phyloP scores from a whole-genome alignment of 2,888 invertebrate genomes.

The Acrobasis suavella region DNA sequence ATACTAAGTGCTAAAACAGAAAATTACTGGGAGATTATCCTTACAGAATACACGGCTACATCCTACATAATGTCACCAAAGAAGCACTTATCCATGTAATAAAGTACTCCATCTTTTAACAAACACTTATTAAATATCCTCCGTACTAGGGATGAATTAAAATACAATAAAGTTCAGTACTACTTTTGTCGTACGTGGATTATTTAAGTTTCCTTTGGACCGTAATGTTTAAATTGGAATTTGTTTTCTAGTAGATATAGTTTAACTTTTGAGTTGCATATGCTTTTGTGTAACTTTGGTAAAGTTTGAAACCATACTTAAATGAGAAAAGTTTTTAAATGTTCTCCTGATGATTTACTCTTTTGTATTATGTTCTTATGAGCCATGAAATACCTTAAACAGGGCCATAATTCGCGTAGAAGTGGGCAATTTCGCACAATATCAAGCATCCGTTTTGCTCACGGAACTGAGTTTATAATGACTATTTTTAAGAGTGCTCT shows the following conservation, averaged over 20 bases:
- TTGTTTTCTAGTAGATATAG: slow-evolving; percentile 19
- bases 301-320: slow-evolving; percentile 37
- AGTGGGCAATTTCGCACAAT: slow-evolving; percentile 21
- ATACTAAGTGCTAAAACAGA: too few relatives aligned
- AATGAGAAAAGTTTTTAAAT: slow-evolving; percentile 47
- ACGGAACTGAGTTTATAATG: neutral
- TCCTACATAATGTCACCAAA: too few relatives aligned
- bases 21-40: too few relatives aligned
- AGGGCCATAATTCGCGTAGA: slow-evolving; percentile 12
- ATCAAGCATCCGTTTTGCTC: neutral
- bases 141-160: slow-evolving; percentile 5
- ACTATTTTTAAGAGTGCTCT: too few relatives aligned
- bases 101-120: neutral
- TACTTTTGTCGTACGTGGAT: neutral
- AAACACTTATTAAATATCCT: neutral
- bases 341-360: slow-evolving; percentile 22
- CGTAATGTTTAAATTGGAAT: neutral
- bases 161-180: neutral
- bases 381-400: slow-evolving; percentile 17
- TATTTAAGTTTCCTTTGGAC: slow-evolving; percentile 7
- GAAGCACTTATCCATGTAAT: too few relatives aligned
- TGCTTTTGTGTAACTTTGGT: slow-evolving; percentile 35
- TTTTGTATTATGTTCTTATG: slow-evolving; percentile 15
- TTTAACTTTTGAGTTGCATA: slow-evolving; percentile 37
- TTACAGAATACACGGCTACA: too few relatives aligned